Conservation (phyloP, 2,113 vertebrate species). For the Microcebus lehilahytsara region DNA sequence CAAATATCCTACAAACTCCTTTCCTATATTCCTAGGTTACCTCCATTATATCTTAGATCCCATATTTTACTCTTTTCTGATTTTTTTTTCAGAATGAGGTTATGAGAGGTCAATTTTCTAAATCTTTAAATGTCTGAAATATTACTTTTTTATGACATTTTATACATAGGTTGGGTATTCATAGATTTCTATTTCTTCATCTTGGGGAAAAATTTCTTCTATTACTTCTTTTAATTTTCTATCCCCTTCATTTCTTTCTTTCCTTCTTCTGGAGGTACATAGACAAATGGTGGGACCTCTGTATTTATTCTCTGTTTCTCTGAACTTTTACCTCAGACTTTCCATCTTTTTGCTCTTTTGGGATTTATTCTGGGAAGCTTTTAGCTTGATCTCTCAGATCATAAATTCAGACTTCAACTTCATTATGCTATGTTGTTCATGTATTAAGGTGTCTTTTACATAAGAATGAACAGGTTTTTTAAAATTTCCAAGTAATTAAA, state of each 20-base stretch:
- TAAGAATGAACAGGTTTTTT: not conserved
- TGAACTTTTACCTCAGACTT: not conserved
- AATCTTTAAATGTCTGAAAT: too few species aligned
- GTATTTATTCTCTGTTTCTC: not conserved
- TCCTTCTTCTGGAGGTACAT: not conserved
- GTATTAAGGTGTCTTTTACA: not conserved
- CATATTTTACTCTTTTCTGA: not conserved
- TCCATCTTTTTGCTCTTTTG: not conserved
- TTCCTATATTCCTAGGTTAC: not conserved
- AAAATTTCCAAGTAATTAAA: not conserved
- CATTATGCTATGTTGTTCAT: not conserved
- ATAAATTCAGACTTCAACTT: not conserved
- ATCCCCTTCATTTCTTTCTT: not conserved
- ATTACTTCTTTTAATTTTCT: conserved; percentile 16
- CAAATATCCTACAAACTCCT: not conserved
- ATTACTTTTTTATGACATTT: too few species aligned
- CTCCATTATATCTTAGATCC: not conserved
- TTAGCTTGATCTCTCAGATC: not conserved
- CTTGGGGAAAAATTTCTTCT: not conserved
- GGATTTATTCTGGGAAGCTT: not conserved
- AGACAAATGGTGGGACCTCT: not conserved
- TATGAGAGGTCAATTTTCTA: too few species aligned
- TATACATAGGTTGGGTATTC: too few species aligned
- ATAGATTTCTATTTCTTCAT: too few species aligned
- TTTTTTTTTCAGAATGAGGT: not conserved